Conservation (phyloP, 2,888 invertebrate genomes). For the Hypomecis atomaria region DNA sequence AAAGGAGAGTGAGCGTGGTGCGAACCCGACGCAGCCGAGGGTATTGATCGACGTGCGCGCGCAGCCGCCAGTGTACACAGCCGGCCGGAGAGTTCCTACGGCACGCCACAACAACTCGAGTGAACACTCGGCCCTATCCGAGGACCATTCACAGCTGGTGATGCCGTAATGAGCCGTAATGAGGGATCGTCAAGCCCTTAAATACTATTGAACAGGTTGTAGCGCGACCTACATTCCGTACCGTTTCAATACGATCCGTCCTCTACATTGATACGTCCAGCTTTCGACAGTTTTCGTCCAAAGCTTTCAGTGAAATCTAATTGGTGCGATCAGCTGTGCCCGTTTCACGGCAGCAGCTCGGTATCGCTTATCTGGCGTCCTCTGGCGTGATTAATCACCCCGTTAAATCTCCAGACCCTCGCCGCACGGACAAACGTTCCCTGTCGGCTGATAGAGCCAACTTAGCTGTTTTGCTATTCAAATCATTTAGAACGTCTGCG, state of each 20-base stretch:
- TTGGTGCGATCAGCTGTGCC: constrained; percentile 60
- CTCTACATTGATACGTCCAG: constrained; percentile 24
- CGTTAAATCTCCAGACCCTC: constrained; percentile 66
- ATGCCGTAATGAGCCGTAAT: constrained; percentile 50
- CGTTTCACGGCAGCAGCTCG: constrained; percentile 40
- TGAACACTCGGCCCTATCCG: constrained; percentile 70
- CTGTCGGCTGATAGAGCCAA: constrained; percentile 56
- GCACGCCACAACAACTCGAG: constrained; percentile 71
- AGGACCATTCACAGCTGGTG: constrained; percentile 68
- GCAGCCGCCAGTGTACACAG: constrained; percentile 79
- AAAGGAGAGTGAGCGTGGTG: constrained; percentile 71
- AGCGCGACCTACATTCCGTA: constrained; percentile 14
- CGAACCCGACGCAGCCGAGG: constrained; percentile 72
- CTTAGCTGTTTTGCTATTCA: constrained; percentile 42
- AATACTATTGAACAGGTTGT: constrained; percentile 18
- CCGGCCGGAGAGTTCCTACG: constrained; percentile 72
- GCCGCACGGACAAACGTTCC: constrained; percentile 56
- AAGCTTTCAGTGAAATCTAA: constrained; percentile 51
- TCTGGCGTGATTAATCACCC: constrained; percentile 73
- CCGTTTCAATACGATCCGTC: constrained; percentile 1
- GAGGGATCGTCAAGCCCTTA: constrained; percentile 20
- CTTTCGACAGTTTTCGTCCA: constrained; percentile 40
- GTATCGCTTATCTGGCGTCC: constrained; percentile 68
- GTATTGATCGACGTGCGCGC: constrained; percentile 83
- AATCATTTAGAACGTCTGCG: constrained; percentile 31